Evolutionary conservation across 2,113 vertebrate genomes (phyloP), one percentile per base, ranked within the genome.

Genomic region (Xyliphius kryptos): DNA sequence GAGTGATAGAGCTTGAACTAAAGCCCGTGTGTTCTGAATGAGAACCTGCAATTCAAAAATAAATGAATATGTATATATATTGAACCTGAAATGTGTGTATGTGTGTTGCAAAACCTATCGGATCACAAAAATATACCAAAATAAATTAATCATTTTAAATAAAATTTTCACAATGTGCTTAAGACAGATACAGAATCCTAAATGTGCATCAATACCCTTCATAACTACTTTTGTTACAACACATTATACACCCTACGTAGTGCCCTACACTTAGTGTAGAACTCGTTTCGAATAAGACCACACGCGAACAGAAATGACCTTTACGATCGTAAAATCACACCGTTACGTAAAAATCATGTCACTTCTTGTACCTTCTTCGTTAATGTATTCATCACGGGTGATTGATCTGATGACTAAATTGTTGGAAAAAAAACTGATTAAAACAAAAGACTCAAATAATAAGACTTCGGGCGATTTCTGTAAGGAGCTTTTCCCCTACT

Each of bases 11-110:
- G 75, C 67, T 54, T 59, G 73, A 41, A 67, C 63, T 14, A 79
- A 26, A 7, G 66, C 49, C 1, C 57, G 50, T 1, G 53, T 46
- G 53, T 82, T 77, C 9, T 70, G 80, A 6, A 66, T 14, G 21
- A 76, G 13, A 3, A 68, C 44, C 81, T 83, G 77, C 36, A 83
- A 12, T 12, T 14, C 5, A 46, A 46, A 46, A n/a, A 46, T 6
- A 13, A 46, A 9, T 41, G 40, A 12, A 41, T 5, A 7, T 41
- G 10, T 41, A 1, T 32, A 9, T 14, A 41, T 38, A 38, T 38
- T 6, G 9, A 38, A 38, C 37, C 37, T 6, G 5, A 38, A 41
- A 41, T 41, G 40, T 32, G 26, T 32, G 26, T 6, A 32, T 32
- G 7, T n/a, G n/a, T n/a, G n/a, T n/a, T n/a, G n/a, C n/a, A n/a